These are phyloP conservation scores for Drosophila vallismaia DNA, from an alignment of 2,888 invertebrate genomes.

Conservation along the genomic window DNA sequence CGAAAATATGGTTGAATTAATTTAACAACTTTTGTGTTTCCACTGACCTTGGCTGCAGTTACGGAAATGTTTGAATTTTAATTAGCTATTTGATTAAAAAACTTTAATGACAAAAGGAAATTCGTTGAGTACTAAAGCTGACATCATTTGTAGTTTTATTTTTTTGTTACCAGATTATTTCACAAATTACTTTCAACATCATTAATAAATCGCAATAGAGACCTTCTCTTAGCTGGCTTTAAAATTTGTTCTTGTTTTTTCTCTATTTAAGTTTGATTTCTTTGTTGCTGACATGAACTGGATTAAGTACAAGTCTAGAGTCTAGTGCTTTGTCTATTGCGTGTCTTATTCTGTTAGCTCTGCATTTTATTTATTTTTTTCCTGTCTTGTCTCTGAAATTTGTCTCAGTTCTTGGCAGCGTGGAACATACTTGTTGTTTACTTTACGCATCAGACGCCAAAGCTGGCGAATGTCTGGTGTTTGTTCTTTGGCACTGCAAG, in stretches of 20 bases:
- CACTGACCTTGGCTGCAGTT: neutral
- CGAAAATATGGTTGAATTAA: neutral
- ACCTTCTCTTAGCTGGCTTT: neutral
- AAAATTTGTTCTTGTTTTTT: neutral
- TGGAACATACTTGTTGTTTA: conserved; percentile 31
- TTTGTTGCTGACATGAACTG: conserved; percentile 16
- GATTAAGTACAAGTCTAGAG: conserved; percentile 1
- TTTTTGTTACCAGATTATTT: neutral
- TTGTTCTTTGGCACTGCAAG: conserved; percentile 44
- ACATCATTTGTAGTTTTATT: neutral
- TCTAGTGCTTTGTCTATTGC: conserved; percentile 41
- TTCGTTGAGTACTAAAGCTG: neutral
- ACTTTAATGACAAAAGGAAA: conserved; percentile 10
- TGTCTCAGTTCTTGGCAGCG: conserved; percentile 14
- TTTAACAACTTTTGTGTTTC: conserved; percentile 9
- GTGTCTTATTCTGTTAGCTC: neutral
- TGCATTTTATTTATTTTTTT: neutral
- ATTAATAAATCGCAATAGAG: neutral
- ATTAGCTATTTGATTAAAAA: conserved; percentile 8
- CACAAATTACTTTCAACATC: neutral
- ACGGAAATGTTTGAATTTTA: neutral
- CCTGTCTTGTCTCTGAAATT: conserved; percentile 17
- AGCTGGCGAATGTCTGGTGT: conserved; percentile 36
- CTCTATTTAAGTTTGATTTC: conserved; percentile 5
- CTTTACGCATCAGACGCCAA: conserved; percentile 29